These are phyloP conservation scores for Paratilapia polleni DNA, from an alignment of 2,113 vertebrate species.

Conservation along the genomic window DNA sequence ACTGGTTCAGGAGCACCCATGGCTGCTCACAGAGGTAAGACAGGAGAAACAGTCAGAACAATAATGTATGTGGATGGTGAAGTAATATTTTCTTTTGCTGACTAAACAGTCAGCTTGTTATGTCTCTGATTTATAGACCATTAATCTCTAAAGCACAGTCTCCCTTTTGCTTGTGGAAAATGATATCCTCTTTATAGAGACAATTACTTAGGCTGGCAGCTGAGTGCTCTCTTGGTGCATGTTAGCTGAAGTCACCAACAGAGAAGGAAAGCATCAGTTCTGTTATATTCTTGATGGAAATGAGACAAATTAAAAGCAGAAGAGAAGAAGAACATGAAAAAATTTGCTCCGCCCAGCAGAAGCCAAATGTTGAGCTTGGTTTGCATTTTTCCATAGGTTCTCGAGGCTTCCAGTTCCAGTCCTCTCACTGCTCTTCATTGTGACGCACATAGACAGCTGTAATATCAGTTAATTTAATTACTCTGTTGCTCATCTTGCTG, in stretches of 20 bases:
- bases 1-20: conserved; percentile 89
- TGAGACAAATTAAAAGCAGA: neutral
- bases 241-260: conserved; percentile 37
- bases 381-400: conserved; percentile 3
- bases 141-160: neutral
- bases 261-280: conserved; percentile 11
- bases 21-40: conserved; percentile 93
- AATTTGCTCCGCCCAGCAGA: neutral
- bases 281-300: neutral
- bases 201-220: conserved; percentile 48
- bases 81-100: neutral
- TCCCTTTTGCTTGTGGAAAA: conserved; percentile 1
- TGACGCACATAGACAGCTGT: neutral
- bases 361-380: neutral
- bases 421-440: neutral
- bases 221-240: conserved; percentile 47
- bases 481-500: conserved; percentile 33
- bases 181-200: conserved; percentile 36
- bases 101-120: neutral
- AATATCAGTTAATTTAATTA: conserved; percentile 52
- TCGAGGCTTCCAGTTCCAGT: neutral
- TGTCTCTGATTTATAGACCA: neutral
- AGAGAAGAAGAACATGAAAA: neutral
- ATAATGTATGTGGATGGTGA: neutral
- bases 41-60: neutral